A percentile compares a stretch with the other conserved stretches of the same genome.
Conservation (phyloP, 2,113 vertebrate genomes). For the Craseonycteris thonglongyai region DNA sequence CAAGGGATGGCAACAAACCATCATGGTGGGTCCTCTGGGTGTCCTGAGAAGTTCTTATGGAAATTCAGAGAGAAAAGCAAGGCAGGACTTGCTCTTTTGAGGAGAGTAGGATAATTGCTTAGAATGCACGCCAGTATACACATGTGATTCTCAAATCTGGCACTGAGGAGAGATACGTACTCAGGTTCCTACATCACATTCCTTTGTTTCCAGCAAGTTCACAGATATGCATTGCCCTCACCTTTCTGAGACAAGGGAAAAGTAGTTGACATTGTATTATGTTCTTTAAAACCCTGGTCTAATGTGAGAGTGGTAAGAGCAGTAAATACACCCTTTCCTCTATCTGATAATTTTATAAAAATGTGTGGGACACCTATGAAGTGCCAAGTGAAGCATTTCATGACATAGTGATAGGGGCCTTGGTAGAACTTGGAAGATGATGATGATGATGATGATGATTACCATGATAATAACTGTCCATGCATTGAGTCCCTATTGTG, state of each 20-base stretch:
- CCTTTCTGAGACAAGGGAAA: neutral
- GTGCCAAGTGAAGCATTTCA: neutral
- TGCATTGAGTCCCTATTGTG: neutral
- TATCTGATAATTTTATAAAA: neutral
- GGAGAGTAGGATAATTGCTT: neutral
- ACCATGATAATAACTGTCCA: neutral
- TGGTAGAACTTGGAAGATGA: neutral
- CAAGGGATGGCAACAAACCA: neutral
- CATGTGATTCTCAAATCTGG: neutral
- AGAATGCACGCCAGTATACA: neutral
- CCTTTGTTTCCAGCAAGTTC: neutral
- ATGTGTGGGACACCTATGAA: neutral
- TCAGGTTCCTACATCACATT: neutral
- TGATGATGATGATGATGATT: neutral
- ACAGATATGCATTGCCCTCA: neutral
- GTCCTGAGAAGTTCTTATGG: neutral
- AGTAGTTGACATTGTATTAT: neutral
- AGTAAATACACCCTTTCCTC: neutral
- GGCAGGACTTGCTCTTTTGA: neutral
- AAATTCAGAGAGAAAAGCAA: neutral
- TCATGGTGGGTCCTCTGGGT: rapidly evolving
- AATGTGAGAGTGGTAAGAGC: neutral
- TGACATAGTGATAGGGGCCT: neutral
- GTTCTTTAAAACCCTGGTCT: neutral
- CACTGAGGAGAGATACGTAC: neutral